Evolutionary conservation across 2,888 invertebrate species (phyloP), one percentile per base, ranked within the genome.

Genomic region (Sarcophaga rosellei): DNA sequence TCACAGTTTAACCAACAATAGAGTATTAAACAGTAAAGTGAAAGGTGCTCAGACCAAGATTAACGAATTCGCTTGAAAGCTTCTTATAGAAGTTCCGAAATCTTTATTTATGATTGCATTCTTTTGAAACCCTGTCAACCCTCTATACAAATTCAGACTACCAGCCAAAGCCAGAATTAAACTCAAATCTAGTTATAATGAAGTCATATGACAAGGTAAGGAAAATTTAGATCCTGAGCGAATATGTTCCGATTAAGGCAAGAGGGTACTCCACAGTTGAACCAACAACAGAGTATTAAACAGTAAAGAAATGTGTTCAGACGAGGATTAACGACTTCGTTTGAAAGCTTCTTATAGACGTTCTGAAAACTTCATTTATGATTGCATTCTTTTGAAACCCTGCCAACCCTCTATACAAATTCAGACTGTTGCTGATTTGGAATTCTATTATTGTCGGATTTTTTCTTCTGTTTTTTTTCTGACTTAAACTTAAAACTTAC

Each of bases 371-470:
- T 35, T 8, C 0, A 53, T 47, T 53, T 15, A 53, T 53, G 15
- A 61, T 62, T 75, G 4, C 17, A 82, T 21, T 77, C 65, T 21
- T 73, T 77, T 68, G 57, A 20, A 6, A 0, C 4, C 1, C 35
- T 66, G 47, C 4, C 6, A 53, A 44, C 57, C 62, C n/a, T 57
- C 23, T 35, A 21, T 2, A 53, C 23, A 70, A 35, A 61, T 63
- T 61, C 73, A 68, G 59, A 81, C 77, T 81, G 78, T 84, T 86
- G 76, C 69, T 70, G 84, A 72, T 70, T 75, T 78, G 59, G 45
- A 72, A 84, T 82, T 82, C 66, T 77, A 82, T 82, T 74, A 82
- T 82, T 74, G 78, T 85, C 35, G 69, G 35, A 6, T 35, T 35
- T 35, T 35, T 35, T 10, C 0, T 35, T 2, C 5, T 4, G 2